These are phyloP conservation scores for Caenorhabditis uteleia DNA, from an alignment of 2,888 invertebrate species.

Conservation along the genomic window DNA sequence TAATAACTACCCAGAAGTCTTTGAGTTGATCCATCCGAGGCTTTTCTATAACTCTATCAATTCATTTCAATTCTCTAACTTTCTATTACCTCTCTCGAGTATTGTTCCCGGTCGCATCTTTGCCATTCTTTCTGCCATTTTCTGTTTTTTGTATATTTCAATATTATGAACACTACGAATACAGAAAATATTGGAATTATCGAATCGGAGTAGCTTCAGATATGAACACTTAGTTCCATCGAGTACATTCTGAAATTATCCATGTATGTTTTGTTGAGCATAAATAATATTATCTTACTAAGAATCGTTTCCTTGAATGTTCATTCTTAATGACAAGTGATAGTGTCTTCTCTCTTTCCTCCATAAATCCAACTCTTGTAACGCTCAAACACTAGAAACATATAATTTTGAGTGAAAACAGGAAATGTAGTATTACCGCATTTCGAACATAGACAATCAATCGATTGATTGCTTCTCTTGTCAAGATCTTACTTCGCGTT, in stretches of 20 bases:
- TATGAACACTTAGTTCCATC: conserved; percentile 2
- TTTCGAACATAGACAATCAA: conserved; percentile 40
- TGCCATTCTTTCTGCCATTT: background rate
- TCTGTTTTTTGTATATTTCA: background rate
- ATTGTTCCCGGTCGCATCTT: conserved; percentile 4
- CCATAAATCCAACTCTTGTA: conserved; percentile 12
- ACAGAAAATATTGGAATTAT: conserved; percentile 10
- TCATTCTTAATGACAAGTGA: conserved; percentile 6
- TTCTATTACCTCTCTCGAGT: background rate
- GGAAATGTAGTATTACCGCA: conserved; percentile 24
- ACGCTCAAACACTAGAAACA: conserved; percentile 1
- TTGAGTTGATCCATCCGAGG: no score
- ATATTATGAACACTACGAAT: conserved; percentile 11
- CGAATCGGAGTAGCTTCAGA: conserved; percentile 1
- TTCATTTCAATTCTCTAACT: background rate
- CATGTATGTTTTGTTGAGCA: no score
- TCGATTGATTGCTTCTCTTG: conserved; percentile 11
- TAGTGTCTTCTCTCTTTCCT: conserved; percentile 14
- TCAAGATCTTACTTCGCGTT: conserved; percentile 12
- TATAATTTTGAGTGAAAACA: background rate
- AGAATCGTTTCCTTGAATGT: conserved; percentile 1
- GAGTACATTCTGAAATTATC: background rate
- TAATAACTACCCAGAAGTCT: background rate
- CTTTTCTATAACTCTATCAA: no score
- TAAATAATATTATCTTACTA: background rate